Percentiles rank a stretch among this genome's conserved stretches.
These are phyloP conservation scores for Hydra vulgaris DNA, from an alignment of 30 jellyfish, hydroid and myxozoan genomes.

Conservation along the genomic window DNA sequence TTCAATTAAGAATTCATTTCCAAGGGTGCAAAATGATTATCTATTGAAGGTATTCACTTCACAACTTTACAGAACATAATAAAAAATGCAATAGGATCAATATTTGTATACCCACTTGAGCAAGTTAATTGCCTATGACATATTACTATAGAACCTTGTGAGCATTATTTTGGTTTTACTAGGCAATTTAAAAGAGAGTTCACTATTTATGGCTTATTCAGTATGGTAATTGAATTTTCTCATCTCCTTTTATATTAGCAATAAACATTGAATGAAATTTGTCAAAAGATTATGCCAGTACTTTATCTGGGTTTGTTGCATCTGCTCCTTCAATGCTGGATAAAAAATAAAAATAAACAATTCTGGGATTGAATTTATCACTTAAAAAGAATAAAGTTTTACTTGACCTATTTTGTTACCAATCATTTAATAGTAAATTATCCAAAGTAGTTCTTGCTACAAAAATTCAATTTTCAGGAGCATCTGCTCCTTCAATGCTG, in stretches of 20 bases:
- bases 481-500: no score
- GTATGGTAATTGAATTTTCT: background rate
- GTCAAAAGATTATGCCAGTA: background rate
- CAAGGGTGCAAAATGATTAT: background rate
- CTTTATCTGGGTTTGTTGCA: background rate
- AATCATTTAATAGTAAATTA: background rate
- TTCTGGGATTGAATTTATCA: background rate
- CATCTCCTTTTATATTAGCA: background rate
- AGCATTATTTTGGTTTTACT: background rate
- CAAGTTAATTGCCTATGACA: background rate
- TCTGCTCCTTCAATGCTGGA: background rate
- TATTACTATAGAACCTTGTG: background rate
- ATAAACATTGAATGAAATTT: background rate
- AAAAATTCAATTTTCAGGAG: no score
- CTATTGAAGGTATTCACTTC: background rate
- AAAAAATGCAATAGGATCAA: background rate
- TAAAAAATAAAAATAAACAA: no score
- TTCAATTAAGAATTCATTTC: background rate
- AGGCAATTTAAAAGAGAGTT: background rate
- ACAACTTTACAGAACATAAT: background rate
- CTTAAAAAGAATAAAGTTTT: background rate
- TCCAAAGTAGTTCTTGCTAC: no score
- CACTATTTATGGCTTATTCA: background rate
- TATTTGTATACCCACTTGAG: background rate
- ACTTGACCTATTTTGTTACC: conserved; percentile 1